Conservation (phyloP, 2,113 vertebrate species). For the Pluvialis apricaria region DNA sequence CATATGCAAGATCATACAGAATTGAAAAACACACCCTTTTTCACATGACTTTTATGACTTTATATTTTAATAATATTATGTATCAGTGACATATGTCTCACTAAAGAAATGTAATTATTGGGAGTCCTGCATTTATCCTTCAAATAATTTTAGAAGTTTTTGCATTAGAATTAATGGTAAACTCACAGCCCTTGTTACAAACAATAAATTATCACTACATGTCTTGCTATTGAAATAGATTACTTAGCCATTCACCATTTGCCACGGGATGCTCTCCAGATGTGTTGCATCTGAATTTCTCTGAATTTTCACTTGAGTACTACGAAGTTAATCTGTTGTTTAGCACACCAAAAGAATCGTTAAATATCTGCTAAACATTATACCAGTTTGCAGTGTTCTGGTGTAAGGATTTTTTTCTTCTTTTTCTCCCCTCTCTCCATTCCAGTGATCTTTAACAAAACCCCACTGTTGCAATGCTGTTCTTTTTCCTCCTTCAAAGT, state of each 20-base stretch:
- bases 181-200: constrained; percentile 53
- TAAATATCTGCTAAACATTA: constrained; percentile 72
- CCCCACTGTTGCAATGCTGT: constrained; percentile 59
- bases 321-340: constrained; percentile 70
- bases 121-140: neutral
- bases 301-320: constrained; percentile 64
- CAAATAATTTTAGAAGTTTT: constrained; percentile 37
- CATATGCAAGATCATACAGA: neutral
- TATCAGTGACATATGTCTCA: neutral
- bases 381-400: constrained; percentile 41
- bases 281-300: constrained; percentile 75
- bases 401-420: constrained; percentile 30
- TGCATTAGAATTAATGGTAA: constrained; percentile 56
- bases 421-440: constrained; percentile 51
- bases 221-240: constrained; percentile 74
- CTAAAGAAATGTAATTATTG: neutral
- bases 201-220: constrained; percentile 74
- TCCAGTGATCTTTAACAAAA: constrained; percentile 69
- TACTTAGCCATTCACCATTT: constrained; percentile 75
- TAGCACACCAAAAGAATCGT: constrained; percentile 72
- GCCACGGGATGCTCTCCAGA: constrained; percentile 79
- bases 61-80: neutral
- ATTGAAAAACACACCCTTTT: neutral
- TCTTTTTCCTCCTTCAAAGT: constrained; percentile 56
- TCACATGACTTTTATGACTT: neutral